Conservation (phyloP, 30 jellyfish, hydroid and myxozoan species). For the Sanderia malayensis region DNA sequence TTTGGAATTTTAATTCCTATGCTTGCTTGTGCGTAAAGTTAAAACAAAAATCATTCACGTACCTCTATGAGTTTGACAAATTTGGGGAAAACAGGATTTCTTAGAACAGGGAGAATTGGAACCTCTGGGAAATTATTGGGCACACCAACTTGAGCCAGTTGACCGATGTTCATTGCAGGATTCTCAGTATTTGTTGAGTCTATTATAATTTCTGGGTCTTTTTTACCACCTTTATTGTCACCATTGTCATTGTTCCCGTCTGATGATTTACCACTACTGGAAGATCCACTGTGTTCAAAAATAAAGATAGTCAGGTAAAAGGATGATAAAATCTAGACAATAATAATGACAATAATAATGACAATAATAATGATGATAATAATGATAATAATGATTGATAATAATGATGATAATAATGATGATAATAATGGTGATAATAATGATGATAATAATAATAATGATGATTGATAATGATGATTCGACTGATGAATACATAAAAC, state of each 20-base stretch:
- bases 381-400: no score
- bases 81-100: constrained; percentile 93
- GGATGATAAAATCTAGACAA: no score
- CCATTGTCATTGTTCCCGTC: no score
- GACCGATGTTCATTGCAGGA: constrained; percentile 29
- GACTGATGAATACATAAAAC: neutral
- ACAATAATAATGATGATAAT: neutral
- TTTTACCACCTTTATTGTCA: constrained; percentile 39
- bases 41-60: no score
- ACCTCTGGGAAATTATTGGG: constrained; percentile 88
- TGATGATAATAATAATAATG: no score
- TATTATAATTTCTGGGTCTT: constrained; percentile 39
- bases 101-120: constrained; percentile 74
- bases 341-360: no score
- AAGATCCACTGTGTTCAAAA: neutral
- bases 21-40: no score
- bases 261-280: constrained; percentile 35
- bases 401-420: neutral
- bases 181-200: constrained; percentile 48
- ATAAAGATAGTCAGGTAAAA: neutral
- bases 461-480: neutral
- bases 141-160: constrained; percentile 83
- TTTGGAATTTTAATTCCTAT: no score
- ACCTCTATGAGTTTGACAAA: constrained; percentile 91
- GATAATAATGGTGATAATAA: neutral